Base-by-base conservation (phyloP, 1,140 invertebrate genomes). In the Cardiocondyla obscurior region DNA sequence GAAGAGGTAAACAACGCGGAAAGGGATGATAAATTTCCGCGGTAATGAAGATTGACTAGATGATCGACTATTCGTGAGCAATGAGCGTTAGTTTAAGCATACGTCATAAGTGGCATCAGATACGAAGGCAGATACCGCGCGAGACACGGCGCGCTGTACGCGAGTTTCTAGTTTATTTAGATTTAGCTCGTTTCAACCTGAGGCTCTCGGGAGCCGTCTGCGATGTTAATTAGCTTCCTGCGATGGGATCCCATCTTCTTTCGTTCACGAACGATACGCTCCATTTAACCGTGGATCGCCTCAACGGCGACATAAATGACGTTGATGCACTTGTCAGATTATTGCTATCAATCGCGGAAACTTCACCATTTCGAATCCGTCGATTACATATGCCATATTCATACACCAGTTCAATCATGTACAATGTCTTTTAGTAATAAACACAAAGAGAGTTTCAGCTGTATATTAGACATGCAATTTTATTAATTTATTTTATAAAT, bases 181-280 rank as follows among this genome's bases (percentile, higher is more conserved):
- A 49, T 76, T 57, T 74, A 69, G 79, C 39, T 82, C 72, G 74
- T 51, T 83, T 87, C 73, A 55, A 57, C 36, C 30, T 25, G 51
- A 39, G 60, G 44, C 72, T 46, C 76, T 53, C 28, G 55, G 3
- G 30, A 70, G 46, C 72, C 74, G 58, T 85, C 83, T 39, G 64
- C 72, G 85, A 91, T 89, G 90, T 87, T 91, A 91, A 91, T 91
- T 88, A 90, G 84, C 86, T 88, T 88, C 81, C 84, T 83, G 76
- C 70, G 82, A 64, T 62, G 58, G 55, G 70, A 84, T 84, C 76
- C 84, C 70, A 85, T 83, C 84, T 86, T 83, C 86, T 84, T 19
- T n/a, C 83, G 81, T 83, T 64, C 65, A 39, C 55, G 51, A 77
- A 60, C 81, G 88, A 89, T 67, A 90, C 88, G 89, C 86, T 89